phyloP scores from a whole-genome alignment of 2,797 vertebrate species.

The Phrynocephalus forsythii region DNA sequence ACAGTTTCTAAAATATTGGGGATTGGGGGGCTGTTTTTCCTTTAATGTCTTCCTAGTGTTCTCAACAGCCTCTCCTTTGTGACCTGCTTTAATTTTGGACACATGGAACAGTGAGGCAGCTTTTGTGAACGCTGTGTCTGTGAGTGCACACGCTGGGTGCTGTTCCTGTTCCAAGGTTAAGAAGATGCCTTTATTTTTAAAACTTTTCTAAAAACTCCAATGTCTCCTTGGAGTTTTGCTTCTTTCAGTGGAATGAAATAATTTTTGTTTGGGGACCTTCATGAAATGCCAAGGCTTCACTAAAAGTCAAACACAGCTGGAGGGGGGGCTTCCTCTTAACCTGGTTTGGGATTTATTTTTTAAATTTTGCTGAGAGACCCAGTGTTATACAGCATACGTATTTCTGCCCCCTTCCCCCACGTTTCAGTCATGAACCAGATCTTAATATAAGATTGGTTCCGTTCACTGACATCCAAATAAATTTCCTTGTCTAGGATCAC shows the following conservation, averaged over 20 bases:
- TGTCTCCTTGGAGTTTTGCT: not conserved
- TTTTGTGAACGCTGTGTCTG: not conserved
- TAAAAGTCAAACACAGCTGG: too few relatives aligned
- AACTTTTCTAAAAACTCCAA: not conserved
- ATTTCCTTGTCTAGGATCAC: not conserved
- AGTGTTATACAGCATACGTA: not conserved
- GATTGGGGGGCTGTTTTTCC: too few relatives aligned
- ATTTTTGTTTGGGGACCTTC: not conserved
- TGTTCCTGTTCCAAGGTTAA: not conserved
- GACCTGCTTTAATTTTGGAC: too few relatives aligned
- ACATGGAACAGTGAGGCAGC: not conserved
- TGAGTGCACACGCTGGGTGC: too few relatives aligned
- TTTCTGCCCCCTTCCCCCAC: not conserved
- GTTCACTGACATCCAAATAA: not conserved
- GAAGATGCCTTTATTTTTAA: not conserved
- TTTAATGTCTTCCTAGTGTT: not conserved
- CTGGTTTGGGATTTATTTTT: not conserved
- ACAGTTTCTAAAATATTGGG: accelerated
- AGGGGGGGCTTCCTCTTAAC: not conserved
- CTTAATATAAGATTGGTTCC: not conserved
- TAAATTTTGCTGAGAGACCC: not conserved
- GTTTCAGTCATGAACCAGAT: not conserved
- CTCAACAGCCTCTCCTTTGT: not conserved
- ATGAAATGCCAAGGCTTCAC: not conserved
- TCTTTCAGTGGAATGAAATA: too few relatives aligned